Percentiles rank a stretch among this genome's conserved stretches.
phyloP scores from a whole-genome alignment of 2,888 invertebrate genomes.

The Drosophila greeni region DNA sequence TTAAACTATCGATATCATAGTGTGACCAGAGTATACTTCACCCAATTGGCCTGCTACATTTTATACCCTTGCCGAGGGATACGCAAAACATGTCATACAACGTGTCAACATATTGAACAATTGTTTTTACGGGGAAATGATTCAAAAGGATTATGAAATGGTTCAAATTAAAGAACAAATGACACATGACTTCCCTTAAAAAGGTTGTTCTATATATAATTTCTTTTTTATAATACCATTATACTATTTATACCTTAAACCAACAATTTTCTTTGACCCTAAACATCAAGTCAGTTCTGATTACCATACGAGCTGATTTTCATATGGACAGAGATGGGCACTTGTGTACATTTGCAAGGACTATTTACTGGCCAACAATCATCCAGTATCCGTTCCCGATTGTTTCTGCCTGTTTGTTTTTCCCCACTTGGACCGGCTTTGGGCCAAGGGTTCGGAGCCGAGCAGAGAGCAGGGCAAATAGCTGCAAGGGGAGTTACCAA shows the following conservation, averaged over 20 bases:
- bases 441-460: neutral
- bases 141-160: neutral
- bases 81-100: neutral
- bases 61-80: constrained; percentile 23
- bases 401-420: constrained; percentile 5
- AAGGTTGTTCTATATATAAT: neutral
- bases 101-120: constrained; percentile 1
- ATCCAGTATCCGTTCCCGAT: constrained; percentile 13
- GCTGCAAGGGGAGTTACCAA: constrained; percentile 7
- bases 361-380: constrained; percentile 8
- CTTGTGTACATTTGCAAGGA: constrained; percentile 15
- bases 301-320: constrained; percentile 11
- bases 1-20: no score
- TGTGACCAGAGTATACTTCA: no score
- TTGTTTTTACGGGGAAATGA: neutral
- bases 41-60: no score
- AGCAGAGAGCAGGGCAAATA: constrained; percentile 2
- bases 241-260: neutral
- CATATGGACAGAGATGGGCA: neutral
- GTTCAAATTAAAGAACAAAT: neutral
- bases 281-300: neutral
- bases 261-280: neutral
- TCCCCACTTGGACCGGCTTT: constrained; percentile 6
- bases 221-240: neutral
- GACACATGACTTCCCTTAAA: neutral